Conservation (phyloP, 1,140 invertebrate genomes). For the Anthonomus grandis region DNA sequence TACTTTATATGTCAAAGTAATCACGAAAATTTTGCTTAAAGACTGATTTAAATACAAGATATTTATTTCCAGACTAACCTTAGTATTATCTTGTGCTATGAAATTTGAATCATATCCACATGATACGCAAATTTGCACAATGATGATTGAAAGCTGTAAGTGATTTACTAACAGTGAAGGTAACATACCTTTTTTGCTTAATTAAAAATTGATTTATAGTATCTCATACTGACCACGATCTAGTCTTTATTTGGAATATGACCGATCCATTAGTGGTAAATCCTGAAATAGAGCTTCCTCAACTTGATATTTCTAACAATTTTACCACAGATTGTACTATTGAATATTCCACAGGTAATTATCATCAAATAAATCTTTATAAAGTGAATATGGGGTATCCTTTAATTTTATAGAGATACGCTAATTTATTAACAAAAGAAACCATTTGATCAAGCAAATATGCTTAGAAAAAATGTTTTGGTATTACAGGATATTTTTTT, state of each 20-base stretch:
- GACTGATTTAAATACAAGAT: too few relatives aligned
- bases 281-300: slow-evolving; percentile 81
- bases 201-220: slow-evolving; percentile 54
- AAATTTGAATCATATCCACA: slow-evolving; percentile 90
- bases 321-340: slow-evolving; percentile 86
- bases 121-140: slow-evolving; percentile 84
- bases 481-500: too few relatives aligned
- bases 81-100: slow-evolving; percentile 88
- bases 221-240: slow-evolving; percentile 78
- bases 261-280: slow-evolving; percentile 83
- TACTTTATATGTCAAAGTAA: slow-evolving; percentile 89
- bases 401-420: slow-evolving; percentile 11
- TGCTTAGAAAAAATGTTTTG: too few relatives aligned
- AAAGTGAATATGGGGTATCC: too few relatives aligned
- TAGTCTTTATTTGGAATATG: slow-evolving; percentile 85
- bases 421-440: too few relatives aligned
- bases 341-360: slow-evolving; percentile 77
- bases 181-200: slow-evolving; percentile 1
- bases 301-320: slow-evolving; percentile 82
- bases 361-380: not conserved
- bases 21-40: slow-evolving; percentile 36
- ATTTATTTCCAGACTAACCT: slow-evolving; percentile 66
- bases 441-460: too few relatives aligned
- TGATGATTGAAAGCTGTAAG: slow-evolving; percentile 90
- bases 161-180: slow-evolving; percentile 35